phyloP scores from a whole-genome alignment of 2,113 vertebrate genomes.

The Salvelinus namaycush region DNA sequence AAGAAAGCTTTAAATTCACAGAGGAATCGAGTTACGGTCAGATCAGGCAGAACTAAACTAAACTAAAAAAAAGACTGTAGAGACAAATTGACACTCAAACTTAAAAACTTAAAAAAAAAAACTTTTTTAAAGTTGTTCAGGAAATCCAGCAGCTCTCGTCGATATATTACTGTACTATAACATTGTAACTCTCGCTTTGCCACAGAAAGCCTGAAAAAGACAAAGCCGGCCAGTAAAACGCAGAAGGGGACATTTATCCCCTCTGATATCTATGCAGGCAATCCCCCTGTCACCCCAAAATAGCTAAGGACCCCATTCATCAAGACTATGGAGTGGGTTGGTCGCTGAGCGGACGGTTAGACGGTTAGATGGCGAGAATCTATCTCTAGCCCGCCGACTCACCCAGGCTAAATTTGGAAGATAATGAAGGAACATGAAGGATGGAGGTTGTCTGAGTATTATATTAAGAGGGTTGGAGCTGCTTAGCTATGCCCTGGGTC shows the following conservation, averaged over 20 bases:
- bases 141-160: background rate
- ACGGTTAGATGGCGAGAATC: constrained; percentile 46
- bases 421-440: constrained; percentile 54
- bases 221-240: background rate
- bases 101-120: too few species aligned
- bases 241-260: constrained; percentile 16
- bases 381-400: constrained; percentile 38
- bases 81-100: constrained; percentile 11
- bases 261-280: constrained; percentile 39
- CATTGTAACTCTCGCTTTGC: background rate
- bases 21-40: background rate
- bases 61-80: background rate
- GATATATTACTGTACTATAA: background rate
- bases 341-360: constrained; percentile 9
- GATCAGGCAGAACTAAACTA: background rate
- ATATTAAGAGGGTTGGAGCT: constrained; percentile 38
- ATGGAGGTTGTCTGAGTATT: constrained; percentile 36
- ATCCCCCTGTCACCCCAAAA: constrained; percentile 53
- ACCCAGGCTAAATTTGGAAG: constrained; percentile 50
- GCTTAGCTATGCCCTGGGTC: background rate
- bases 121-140: background rate
- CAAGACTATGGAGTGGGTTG: constrained; percentile 24
- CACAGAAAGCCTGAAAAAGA: constrained; percentile 8
- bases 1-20: background rate
- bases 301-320: constrained; percentile 57